These are phyloP conservation scores for Chionis minor DNA, from an alignment of 2,113 vertebrate genomes.

Conservation along the genomic window DNA sequence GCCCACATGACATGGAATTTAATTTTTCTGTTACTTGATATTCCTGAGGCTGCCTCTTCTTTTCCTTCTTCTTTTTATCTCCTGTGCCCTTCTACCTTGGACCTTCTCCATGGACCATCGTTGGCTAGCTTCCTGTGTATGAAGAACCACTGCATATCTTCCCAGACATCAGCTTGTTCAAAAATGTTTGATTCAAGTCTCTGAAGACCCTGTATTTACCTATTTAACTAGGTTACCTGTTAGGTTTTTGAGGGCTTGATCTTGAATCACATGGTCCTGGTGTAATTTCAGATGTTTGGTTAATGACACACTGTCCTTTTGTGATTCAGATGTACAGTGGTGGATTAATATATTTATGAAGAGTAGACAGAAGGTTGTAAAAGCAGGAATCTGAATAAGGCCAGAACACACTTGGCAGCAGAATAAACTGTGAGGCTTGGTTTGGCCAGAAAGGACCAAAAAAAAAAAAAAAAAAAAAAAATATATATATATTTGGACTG, in stretches of 20 bases:
- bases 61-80: not conserved
- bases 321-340: not conserved
- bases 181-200: not conserved
- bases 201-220: not conserved
- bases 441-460: not conserved
- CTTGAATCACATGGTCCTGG: not conserved
- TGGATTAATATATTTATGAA: not conserved
- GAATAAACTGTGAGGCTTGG: not conserved
- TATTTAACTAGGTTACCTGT: not conserved
- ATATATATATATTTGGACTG: too few species aligned
- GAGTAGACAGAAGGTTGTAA: not conserved
- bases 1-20: not conserved
- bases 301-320: not conserved
- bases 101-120: accelerated
- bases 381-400: not conserved
- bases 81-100: accelerated
- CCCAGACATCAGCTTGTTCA: not conserved
- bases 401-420: not conserved
- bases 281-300: not conserved
- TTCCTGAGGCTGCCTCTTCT: not conserved
- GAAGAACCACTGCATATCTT: not conserved
- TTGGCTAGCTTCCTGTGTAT: not conserved
- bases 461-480: too few species aligned
- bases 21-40: not conserved
- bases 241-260: not conserved